Evolutionary conservation across 2,797 vertebrate genomes (phyloP).

Genomic region (Fundulus diaphanus): DNA sequence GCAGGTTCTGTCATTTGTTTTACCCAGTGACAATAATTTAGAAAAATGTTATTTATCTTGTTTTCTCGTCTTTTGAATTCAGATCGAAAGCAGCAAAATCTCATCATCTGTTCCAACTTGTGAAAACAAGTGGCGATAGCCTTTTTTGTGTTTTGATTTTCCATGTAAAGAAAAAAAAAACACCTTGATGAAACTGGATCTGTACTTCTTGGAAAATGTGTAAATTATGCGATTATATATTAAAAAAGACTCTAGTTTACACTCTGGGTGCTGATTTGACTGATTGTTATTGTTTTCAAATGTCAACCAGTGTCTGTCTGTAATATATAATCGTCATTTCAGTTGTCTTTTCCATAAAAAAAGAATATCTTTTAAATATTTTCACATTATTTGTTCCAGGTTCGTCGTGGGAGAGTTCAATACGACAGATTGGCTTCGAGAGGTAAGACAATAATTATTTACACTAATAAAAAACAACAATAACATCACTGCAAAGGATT

Average conservation of each 20-base stretch:
- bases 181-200: too few relatives aligned
- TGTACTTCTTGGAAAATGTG: background rate
- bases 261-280: background rate
- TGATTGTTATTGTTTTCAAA: background rate
- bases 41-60: too few relatives aligned
- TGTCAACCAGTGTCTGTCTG: background rate
- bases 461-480: background rate
- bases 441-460: slow-evolving; percentile 83
- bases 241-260: background rate
- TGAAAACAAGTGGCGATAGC: too few relatives aligned
- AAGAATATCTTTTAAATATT: background rate
- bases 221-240: background rate
- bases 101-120: too few relatives aligned
- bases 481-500: background rate
- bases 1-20: too few relatives aligned
- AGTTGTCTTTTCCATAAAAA: slow-evolving; percentile 22
- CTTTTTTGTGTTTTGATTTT: too few relatives aligned
- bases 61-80: too few relatives aligned
- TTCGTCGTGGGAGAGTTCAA: slow-evolving; percentile 92
- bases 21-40: too few relatives aligned
- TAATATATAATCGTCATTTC: background rate
- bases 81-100: too few relatives aligned
- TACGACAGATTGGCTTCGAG: slow-evolving; percentile 97
- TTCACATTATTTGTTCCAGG: slow-evolving; percentile 74
- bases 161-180: too few relatives aligned